Conservation (phyloP, 1,140 invertebrate genomes). For the Chrysopa pallens region DNA sequence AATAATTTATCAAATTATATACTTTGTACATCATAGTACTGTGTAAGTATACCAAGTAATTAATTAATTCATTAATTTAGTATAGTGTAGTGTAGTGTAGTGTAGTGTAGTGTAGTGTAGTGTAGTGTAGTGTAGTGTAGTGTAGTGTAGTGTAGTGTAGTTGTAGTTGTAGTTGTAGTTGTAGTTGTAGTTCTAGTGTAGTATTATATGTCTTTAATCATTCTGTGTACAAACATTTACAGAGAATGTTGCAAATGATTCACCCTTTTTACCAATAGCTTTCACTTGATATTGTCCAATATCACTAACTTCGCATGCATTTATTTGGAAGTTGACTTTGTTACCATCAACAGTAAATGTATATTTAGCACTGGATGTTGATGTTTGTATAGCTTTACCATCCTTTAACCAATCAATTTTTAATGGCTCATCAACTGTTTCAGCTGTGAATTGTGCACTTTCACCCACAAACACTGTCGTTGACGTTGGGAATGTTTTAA, state of each 20-base stretch:
- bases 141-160: no score
- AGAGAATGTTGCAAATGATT: conserved; percentile 66
- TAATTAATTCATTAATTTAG: no score
- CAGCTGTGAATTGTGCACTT: conserved; percentile 59
- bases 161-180: no score
- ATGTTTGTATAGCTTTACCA: conserved; percentile 61
- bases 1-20: no score
- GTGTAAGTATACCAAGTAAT: no score
- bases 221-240: conserved; percentile 46
- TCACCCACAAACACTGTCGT: conserved; percentile 68
- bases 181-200: no score
- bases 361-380: conserved; percentile 54
- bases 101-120: no score
- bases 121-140: no score
- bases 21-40: no score
- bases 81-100: no score
- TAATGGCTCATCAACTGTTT: conserved; percentile 44
- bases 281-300: conserved; percentile 79
- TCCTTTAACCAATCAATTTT: conserved; percentile 75
- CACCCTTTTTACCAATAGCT: conserved; percentile 68
- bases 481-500: conserved; percentile 78
- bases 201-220: conserved; percentile 3
- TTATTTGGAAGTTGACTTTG: conserved; percentile 56
- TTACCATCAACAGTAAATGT: conserved; percentile 66
- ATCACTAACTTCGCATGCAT: conserved; percentile 57